Conservation (phyloP, 37 sponge, comb jelly and placozoan genomes). For the Chondrosia reniformis region DNA sequence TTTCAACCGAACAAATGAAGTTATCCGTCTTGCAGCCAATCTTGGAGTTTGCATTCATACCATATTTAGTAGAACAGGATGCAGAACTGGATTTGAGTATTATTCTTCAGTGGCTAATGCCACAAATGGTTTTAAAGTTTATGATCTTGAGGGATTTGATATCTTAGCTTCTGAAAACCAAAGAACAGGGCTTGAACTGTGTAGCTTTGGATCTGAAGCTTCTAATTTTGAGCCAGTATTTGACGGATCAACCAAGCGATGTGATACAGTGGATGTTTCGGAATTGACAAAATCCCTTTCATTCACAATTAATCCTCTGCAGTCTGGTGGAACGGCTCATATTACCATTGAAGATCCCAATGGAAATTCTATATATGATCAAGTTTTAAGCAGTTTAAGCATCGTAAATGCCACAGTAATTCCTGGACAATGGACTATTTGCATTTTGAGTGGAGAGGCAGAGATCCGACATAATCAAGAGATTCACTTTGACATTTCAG, state of each 20-base stretch:
- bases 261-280: neutral
- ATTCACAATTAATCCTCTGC: constrained; percentile 9
- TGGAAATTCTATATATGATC: neutral
- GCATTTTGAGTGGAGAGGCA: neutral
- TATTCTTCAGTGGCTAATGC: constrained; percentile 2
- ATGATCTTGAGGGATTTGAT: neutral
- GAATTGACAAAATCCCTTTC: neutral
- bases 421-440: constrained; percentile 5
- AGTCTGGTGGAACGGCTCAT: neutral
- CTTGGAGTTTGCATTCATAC: neutral
- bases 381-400: neutral
- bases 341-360: neutral
- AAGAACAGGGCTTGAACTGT: neutral
- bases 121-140: constrained; percentile 11
- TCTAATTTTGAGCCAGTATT: neutral
- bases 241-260: neutral
- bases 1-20: neutral
- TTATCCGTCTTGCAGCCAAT: neutral
- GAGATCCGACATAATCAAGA: constrained; percentile 7
- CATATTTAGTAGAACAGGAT: neutral
- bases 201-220: neutral
- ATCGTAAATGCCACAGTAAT: no score
- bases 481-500: constrained; percentile 8
- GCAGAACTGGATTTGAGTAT: constrained; percentile 7
- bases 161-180: neutral